Evolutionary conservation across 2,888 invertebrate species (phyloP).

Genomic region (Harpagoxenus sublaevis): DNA sequence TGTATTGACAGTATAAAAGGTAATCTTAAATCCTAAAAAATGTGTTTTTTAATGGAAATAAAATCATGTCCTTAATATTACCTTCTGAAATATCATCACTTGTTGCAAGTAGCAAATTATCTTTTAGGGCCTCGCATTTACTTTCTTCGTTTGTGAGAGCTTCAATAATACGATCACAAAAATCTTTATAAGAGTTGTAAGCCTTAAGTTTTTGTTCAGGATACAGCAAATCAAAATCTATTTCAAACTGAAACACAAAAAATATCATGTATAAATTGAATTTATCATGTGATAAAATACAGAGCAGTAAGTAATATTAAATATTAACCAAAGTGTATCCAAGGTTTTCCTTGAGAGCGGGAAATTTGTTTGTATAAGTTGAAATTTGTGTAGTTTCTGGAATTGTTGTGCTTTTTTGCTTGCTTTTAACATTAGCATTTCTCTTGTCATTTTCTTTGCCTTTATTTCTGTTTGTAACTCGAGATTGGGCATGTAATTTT

Average conservation of each 20-base stretch:
- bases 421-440: neutral
- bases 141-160: neutral
- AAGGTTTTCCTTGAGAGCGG: neutral
- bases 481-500: conserved; percentile 6
- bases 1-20: neutral
- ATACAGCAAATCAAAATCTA: conserved; percentile 11
- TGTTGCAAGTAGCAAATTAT: neutral
- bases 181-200: neutral
- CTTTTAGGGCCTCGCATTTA: neutral
- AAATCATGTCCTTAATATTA: neutral
- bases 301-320: neutral
- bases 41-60: neutral
- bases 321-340: conserved; percentile 21
- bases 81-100: neutral
- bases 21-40: neutral
- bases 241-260: neutral
- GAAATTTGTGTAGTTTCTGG: neutral
- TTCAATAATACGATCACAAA: conserved; percentile 1
- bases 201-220: neutral
- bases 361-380: neutral
- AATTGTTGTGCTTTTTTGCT: neutral
- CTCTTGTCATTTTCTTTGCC: neutral
- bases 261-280: neutral
- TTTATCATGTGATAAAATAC: neutral
- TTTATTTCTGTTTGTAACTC: neutral